These are phyloP conservation scores for Invenusta paracnida DNA, from an alignment of 2,888 invertebrate genomes.

Conservation along the genomic window DNA sequence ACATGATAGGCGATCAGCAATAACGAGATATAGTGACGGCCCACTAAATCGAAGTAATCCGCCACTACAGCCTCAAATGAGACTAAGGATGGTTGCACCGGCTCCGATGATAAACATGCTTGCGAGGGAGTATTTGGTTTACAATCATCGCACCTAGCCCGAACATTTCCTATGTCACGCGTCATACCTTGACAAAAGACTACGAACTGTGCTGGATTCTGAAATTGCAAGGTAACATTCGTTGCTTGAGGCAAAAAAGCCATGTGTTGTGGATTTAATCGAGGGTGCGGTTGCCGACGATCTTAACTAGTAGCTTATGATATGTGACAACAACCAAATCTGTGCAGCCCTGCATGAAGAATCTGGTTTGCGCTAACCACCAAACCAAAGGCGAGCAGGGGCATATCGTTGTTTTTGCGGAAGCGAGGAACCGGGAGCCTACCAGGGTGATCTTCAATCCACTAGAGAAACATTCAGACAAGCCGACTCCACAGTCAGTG, in stretches of 20 bases:
- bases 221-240: constrained; percentile 24
- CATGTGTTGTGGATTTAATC: constrained; percentile 36
- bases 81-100: neutral
- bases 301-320: constrained; percentile 11
- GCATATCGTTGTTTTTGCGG: constrained; percentile 16
- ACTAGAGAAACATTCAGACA: neutral
- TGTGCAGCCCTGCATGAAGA: neutral
- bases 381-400: constrained; percentile 27
- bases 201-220: neutral
- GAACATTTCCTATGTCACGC: neutral
- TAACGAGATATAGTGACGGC: constrained; percentile 46
- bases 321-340: constrained; percentile 19
- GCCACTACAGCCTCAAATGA: constrained; percentile 45
- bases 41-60: constrained; percentile 46
- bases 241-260: constrained; percentile 33
- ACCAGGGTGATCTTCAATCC: neutral
- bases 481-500: too few relatives aligned
- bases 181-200: neutral
- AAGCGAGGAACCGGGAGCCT: neutral
- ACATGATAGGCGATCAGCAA: constrained; percentile 47
- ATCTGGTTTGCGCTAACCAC: constrained; percentile 2
- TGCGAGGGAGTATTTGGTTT: neutral
- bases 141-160: neutral
- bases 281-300: neutral
- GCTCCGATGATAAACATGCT: neutral